phyloP scores from a whole-genome alignment of 2,888 invertebrate genomes.

The Ophion slaviceki region DNA sequence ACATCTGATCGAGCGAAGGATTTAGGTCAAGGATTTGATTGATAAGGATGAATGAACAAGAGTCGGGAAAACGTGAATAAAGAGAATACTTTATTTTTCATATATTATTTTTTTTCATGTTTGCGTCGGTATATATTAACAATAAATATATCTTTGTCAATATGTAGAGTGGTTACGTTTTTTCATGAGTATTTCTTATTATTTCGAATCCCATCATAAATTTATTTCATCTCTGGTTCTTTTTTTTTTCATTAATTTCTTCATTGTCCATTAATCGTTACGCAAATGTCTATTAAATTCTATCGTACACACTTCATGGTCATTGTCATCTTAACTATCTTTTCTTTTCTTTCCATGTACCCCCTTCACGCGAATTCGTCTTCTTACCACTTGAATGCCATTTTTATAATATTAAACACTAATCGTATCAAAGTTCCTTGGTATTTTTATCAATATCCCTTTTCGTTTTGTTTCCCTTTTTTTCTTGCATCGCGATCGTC shows the following conservation, averaged over 20 bases:
- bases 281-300: constrained; percentile 20
- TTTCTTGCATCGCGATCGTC: neutral
- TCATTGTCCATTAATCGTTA: constrained; percentile 30
- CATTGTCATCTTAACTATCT: constrained; percentile 24
- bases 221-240: constrained; percentile 19
- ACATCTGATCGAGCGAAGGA: neutral
- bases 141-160: constrained; percentile 76
- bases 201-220: constrained; percentile 63
- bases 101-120: constrained; percentile 71
- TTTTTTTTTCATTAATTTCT: constrained; percentile 11
- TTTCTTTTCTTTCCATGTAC: constrained; percentile 12
- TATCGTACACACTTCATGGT: constrained; percentile 43
- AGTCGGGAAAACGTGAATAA: constrained; percentile 73
- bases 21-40: neutral
- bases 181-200: constrained; percentile 35
- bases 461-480: constrained; percentile 5
- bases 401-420: constrained; percentile 15
- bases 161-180: constrained; percentile 70
- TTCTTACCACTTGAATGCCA: constrained; percentile 50
- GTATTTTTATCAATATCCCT: constrained; percentile 18
- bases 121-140: constrained; percentile 74
- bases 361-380: constrained; percentile 48
- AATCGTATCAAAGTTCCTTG: constrained; percentile 19
- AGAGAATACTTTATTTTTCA: constrained; percentile 77
- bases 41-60: constrained; percentile 51